A percentile compares a stretch with the other conserved stretches of the same genome.
Conservation (phyloP, 2,113 vertebrate species). For the Triplophysa dalaica region DNA sequence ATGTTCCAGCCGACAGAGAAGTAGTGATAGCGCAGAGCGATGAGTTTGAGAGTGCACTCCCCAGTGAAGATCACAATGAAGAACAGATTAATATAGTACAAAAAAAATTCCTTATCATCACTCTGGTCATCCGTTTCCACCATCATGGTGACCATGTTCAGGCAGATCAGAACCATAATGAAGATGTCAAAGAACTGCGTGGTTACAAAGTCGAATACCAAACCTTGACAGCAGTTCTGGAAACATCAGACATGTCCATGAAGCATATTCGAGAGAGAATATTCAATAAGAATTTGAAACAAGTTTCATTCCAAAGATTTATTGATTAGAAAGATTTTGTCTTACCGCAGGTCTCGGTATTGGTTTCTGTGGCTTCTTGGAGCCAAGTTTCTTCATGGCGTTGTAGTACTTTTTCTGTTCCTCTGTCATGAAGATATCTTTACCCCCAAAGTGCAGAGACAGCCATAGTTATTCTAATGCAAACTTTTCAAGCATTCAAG, state of each 20-base stretch:
- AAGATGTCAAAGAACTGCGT: conserved; percentile 89
- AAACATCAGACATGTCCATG: conserved; percentile 34
- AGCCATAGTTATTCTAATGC: conserved; percentile 47
- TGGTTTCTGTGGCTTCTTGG: conserved; percentile 93
- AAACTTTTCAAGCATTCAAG: neutral
- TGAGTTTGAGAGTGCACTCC: conserved; percentile 87
- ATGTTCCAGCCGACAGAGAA: conserved; percentile 94
- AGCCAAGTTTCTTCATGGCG: conserved; percentile 94
- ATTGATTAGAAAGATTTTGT: neutral
- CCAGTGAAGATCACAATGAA: conserved; percentile 90
- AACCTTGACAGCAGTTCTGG: conserved; percentile 83
- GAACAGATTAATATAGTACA: conserved; percentile 84
- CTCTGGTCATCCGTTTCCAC: conserved; percentile 94
- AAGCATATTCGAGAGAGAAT: conserved; percentile 55
- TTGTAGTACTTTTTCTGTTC: conserved; percentile 99
- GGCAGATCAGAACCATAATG: conserved; percentile 94
- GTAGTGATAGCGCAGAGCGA: conserved; percentile 85
- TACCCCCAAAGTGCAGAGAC: conserved; percentile 87
- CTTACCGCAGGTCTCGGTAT: conserved; percentile 87
- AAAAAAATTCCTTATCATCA: conserved; percentile 73
- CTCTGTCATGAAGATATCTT: conserved; percentile 95
- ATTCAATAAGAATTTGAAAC: neutral
- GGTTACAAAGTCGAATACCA: conserved; percentile 88
- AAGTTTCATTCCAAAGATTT: neutral
- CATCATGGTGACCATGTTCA: conserved; percentile 99